phyloP scores from a whole-genome alignment of 1,140 invertebrate genomes.

The Cyclargus thomasi region DNA sequence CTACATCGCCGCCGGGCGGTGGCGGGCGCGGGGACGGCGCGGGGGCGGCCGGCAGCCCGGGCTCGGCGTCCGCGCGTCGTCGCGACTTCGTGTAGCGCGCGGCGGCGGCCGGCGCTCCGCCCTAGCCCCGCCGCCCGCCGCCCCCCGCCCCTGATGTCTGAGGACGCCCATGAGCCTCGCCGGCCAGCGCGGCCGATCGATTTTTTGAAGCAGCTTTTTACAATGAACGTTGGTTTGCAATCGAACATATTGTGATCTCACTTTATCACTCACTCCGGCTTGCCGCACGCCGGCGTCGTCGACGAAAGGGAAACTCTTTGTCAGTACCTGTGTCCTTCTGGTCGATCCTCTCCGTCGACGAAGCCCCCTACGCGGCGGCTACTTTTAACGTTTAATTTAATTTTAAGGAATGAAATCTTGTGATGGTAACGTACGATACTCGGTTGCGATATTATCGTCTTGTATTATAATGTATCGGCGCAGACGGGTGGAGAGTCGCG shows the following conservation, averaged over 20 bases:
- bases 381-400: conserved; percentile 14
- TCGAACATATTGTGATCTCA: neutral
- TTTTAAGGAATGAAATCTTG: conserved; percentile 8
- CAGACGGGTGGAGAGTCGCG: neutral
- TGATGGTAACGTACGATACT: conserved; percentile 10
- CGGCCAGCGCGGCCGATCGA: neutral
- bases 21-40: conserved; percentile 31
- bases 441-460: neutral
- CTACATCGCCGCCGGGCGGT: conserved; percentile 38
- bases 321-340: neutral
- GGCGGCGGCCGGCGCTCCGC: conserved; percentile 76
- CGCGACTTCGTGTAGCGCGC: conserved; percentile 61
- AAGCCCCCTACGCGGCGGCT: neutral
- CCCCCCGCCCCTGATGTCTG: too few species aligned
- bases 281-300: conserved; percentile 2
- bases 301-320: neutral
- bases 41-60: conserved; percentile 22
- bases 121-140: conserved; percentile 73
- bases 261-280: neutral
- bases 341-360: neutral
- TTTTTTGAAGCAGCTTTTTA: conserved; percentile 4
- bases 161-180: neutral
- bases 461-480: neutral
- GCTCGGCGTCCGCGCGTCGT: conserved; percentile 35
- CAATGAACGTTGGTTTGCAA: neutral